A percentile compares a stretch with the other conserved stretches of the same genome.
Evolutionary conservation across 2,888 invertebrate species (phyloP).

Genomic region (Schizotus pectinicornis): DNA sequence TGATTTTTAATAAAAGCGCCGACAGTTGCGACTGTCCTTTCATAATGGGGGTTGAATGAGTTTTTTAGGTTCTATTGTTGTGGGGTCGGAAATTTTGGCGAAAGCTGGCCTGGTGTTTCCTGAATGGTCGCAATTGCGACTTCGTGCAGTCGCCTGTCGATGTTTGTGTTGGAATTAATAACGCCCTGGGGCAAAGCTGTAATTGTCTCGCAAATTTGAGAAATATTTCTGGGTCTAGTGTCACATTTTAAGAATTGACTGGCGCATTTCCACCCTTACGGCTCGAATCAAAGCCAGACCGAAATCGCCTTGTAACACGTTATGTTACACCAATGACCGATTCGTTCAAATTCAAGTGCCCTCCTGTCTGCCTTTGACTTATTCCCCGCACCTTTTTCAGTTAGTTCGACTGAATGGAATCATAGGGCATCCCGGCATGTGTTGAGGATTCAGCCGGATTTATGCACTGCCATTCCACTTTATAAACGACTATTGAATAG

Average conservation of each 20-base stretch:
- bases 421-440: conserved; percentile 6
- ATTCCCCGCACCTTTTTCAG: conserved; percentile 3
- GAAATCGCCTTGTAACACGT: conserved; percentile 4
- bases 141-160: too few species aligned
- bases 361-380: conserved; percentile 1
- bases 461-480: conserved; percentile 6
- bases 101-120: too few species aligned
- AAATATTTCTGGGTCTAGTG: background rate
- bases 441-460: conserved; percentile 6
- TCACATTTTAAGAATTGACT: conserved; percentile 9
- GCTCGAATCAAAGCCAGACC: conserved; percentile 14
- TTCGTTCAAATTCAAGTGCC: conserved; percentile 5
- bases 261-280: background rate
- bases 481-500: conserved; percentile 8
- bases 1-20: too few species aligned
- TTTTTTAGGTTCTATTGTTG: too few species aligned
- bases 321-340: conserved; percentile 21
- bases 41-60: too few species aligned
- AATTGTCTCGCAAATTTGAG: too few species aligned
- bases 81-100: too few species aligned
- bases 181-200: too few species aligned
- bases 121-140: too few species aligned
- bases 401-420: background rate
- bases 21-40: too few species aligned
- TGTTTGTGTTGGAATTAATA: too few species aligned